Evolutionary conservation across 2,797 vertebrate genomes (phyloP).

Genomic region (Geotrypetes seraphini): DNA sequence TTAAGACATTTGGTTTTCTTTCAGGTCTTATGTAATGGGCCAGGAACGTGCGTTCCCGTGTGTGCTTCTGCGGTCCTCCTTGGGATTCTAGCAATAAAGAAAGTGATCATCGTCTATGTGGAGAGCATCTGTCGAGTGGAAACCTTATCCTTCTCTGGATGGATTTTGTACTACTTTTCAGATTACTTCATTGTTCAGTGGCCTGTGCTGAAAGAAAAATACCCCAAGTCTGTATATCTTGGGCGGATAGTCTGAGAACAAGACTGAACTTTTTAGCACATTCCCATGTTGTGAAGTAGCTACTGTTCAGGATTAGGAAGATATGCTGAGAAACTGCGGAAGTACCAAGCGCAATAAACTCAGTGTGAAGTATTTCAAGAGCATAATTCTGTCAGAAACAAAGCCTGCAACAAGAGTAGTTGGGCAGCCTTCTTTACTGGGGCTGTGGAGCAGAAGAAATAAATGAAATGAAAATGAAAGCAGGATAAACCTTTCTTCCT

Average conservation of each 20-base stretch:
- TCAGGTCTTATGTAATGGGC: constrained; percentile 90
- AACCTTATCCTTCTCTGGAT: constrained; percentile 79
- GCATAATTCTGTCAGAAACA: no score
- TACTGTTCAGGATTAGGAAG: no score
- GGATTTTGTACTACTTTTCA: constrained; percentile 72
- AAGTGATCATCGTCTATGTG: constrained; percentile 76
- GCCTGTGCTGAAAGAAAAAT: constrained; percentile 75
- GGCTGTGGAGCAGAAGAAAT: no score
- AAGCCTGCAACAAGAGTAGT: no score
- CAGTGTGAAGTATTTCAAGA: no score
- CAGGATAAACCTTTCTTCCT: no score
- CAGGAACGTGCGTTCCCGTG: constrained; percentile 85
- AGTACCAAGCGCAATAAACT: no score
- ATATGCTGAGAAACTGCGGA: no score
- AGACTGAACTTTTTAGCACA: no score
- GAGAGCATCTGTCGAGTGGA: constrained; percentile 90
- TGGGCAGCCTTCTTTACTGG: no score
- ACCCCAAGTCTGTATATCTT: constrained; percentile 78
- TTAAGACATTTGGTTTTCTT: constrained; percentile 39
- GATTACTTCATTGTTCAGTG: constrained; percentile 93
- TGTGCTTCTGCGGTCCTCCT: constrained; percentile 77
- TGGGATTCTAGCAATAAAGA: constrained; percentile 76
- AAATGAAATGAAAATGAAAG: no score
- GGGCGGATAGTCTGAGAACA: constrained; percentile 72
- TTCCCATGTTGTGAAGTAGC: no score